phyloP scores from a whole-genome alignment of 37 sponge, comb jelly and placozoan species.

The Beroe forskalii region DNA sequence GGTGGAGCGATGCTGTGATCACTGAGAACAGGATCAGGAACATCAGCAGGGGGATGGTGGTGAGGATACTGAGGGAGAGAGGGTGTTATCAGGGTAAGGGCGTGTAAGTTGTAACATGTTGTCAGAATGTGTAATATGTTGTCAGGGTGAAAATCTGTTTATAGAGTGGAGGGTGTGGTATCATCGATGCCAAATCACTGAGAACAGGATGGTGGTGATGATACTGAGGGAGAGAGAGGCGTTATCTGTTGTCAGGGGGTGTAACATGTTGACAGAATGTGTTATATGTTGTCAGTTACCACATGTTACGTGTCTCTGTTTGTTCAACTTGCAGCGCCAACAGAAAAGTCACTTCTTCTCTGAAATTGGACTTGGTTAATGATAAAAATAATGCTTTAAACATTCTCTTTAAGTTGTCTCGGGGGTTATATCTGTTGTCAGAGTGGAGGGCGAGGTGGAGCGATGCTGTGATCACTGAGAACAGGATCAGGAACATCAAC shows the following conservation, averaged over 20 bases:
- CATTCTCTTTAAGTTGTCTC: too few relatives aligned
- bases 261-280: not conserved
- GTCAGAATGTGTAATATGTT: too few relatives aligned
- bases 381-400: too few relatives aligned
- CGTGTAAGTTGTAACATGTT: too few relatives aligned
- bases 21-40: not conserved
- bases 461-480: not conserved
- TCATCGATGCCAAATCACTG: not conserved
- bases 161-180: not conserved
- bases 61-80: too few relatives aligned
- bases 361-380: too few relatives aligned
- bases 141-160: not conserved
- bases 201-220: not conserved
- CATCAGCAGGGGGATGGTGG: constrained; percentile 12
- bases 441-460: constrained; percentile 18
- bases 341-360: too few relatives aligned
- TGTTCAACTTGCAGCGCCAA: too few relatives aligned
- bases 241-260: not conserved
- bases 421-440: not conserved
- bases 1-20: not conserved
- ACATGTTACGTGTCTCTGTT: too few relatives aligned
- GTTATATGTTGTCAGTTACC: not conserved
- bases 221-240: not conserved
- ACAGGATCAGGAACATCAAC: not conserved
- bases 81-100: too few relatives aligned